A percentile compares a stretch with the other conserved stretches of the same genome.
Evolutionary conservation across 2,888 invertebrate genomes (phyloP).

Genomic region (Callinectes sapidus): DNA sequence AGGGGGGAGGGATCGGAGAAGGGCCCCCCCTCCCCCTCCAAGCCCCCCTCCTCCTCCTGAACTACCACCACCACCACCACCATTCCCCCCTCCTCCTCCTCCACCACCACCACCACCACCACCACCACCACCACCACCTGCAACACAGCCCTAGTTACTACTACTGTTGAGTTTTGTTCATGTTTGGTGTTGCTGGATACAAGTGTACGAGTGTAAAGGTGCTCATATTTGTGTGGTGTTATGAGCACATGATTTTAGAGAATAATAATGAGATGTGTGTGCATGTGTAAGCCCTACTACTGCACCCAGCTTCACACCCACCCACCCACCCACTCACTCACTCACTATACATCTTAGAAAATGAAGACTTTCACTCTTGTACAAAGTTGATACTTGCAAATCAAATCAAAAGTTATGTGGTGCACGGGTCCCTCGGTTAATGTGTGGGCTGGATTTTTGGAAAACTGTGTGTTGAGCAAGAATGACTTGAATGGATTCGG

Average conservation of each 20-base stretch:
- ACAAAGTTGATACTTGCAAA: background rate
- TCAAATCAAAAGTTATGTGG: background rate
- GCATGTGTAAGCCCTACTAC: background rate
- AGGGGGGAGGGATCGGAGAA: conserved; percentile 58
- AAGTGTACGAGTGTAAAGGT: background rate
- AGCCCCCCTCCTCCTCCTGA: background rate
- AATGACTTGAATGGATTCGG: too few species aligned
- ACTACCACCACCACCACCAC: background rate
- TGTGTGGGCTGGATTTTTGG: background rate
- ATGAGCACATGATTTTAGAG: background rate
- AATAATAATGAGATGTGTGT: background rate
- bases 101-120: conserved; percentile 40
- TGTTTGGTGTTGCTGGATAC: background rate
- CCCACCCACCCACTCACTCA: background rate
- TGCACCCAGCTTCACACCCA: background rate
- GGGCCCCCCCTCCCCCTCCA: conserved; percentile 12
- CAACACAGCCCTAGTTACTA: conserved; percentile 46
- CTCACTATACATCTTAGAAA: background rate
- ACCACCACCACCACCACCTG: conserved; percentile 51
- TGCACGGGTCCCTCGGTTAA: background rate
- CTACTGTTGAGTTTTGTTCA: background rate
- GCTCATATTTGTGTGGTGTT: background rate
- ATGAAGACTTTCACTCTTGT: background rate
- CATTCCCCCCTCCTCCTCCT: background rate
- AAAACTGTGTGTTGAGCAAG: background rate